These are phyloP conservation scores for Heliconius nattereri DNA, from an alignment of 1,140 invertebrate species.

Conservation along the genomic window DNA sequence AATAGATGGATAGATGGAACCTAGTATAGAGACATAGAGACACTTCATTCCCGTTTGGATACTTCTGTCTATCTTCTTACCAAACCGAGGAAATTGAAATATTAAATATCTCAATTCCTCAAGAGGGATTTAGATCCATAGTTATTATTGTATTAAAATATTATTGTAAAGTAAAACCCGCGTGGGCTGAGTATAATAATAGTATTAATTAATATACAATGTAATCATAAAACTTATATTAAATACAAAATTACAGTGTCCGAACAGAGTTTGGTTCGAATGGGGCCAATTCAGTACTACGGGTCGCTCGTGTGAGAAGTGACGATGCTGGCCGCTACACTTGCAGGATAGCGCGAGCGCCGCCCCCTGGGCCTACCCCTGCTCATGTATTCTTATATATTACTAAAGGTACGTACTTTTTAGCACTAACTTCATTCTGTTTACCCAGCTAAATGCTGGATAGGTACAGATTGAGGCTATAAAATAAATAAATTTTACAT, in stretches of 20 bases:
- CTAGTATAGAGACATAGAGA: no score
- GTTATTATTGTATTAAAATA: no score
- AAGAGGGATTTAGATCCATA: background rate
- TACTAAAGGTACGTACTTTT: conserved; percentile 59
- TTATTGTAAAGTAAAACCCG: no score
- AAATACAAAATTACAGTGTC: conserved; percentile 49
- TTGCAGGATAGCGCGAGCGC: conserved; percentile 62
- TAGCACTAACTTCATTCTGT: no score
- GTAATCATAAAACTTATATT: background rate
- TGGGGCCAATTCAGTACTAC: conserved; percentile 69
- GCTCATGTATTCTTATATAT: conserved; percentile 68
- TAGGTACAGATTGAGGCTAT: no score
- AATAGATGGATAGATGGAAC: no score
- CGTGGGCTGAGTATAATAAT: no score
- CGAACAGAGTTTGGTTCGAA: conserved; percentile 71
- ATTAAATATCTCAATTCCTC: background rate
- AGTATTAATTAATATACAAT: background rate
- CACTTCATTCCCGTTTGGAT: no score
- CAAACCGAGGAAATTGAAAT: no score
- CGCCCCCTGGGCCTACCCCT: conserved; percentile 56
- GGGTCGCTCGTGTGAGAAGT: conserved; percentile 69
- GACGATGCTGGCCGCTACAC: conserved; percentile 71
- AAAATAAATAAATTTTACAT: no score
- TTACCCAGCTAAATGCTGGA: no score
- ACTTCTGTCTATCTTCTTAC: no score